A percentile compares a stretch with the other conserved stretches of the same genome.
These are phyloP conservation scores for Dioctria rufipes DNA, from an alignment of 2,888 invertebrate genomes.

Conservation along the genomic window DNA sequence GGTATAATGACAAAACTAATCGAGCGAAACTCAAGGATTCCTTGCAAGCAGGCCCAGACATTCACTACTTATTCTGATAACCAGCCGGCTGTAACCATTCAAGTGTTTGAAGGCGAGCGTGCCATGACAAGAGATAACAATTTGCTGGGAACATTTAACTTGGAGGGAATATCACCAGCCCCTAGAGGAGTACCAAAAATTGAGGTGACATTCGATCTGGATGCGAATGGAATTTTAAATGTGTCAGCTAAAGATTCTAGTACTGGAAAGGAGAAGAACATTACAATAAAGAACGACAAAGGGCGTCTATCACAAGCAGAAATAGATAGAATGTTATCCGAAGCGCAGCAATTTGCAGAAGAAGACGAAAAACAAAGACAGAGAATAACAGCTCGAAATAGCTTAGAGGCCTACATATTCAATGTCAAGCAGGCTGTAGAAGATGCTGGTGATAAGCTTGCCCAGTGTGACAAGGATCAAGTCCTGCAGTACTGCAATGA, in stretches of 20 bases:
- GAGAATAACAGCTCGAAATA: slow-evolving; percentile 78
- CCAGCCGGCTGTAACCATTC: slow-evolving; percentile 80
- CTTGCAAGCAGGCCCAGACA: slow-evolving; percentile 78
- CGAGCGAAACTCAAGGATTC: slow-evolving; percentile 79
- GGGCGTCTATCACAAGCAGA: slow-evolving; percentile 83
- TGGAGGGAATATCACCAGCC: slow-evolving; percentile 93
- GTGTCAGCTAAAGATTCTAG: slow-evolving; percentile 82
- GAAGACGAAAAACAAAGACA: slow-evolving; percentile 80
- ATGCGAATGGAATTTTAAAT: slow-evolving; percentile 94
- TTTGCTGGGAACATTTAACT: slow-evolving; percentile 92
- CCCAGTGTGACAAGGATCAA: slow-evolving; percentile 79
- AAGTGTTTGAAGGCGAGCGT: slow-evolving; percentile 82
- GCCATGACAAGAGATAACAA: slow-evolving; percentile 95
- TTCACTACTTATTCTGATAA: slow-evolving; percentile 86
- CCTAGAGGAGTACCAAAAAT: slow-evolving; percentile 88
- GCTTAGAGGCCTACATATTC: slow-evolving; percentile 79
- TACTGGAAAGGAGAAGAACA: slow-evolving; percentile 78
- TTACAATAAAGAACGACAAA: slow-evolving; percentile 85
- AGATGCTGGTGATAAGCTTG: slow-evolving; percentile 76
- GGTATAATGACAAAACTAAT: slow-evolving; percentile 82
- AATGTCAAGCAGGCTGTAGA: slow-evolving; percentile 79
- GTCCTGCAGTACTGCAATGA: slow-evolving; percentile 76
- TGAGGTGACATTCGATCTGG: slow-evolving; percentile 84
- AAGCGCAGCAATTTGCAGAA: slow-evolving; percentile 79
- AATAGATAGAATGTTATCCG: slow-evolving; percentile 82